Evolutionary conservation across 2,113 vertebrate genomes (phyloP), one percentile per base, ranked within the genome.

Genomic region (Grammomys dolichurus): DNA sequence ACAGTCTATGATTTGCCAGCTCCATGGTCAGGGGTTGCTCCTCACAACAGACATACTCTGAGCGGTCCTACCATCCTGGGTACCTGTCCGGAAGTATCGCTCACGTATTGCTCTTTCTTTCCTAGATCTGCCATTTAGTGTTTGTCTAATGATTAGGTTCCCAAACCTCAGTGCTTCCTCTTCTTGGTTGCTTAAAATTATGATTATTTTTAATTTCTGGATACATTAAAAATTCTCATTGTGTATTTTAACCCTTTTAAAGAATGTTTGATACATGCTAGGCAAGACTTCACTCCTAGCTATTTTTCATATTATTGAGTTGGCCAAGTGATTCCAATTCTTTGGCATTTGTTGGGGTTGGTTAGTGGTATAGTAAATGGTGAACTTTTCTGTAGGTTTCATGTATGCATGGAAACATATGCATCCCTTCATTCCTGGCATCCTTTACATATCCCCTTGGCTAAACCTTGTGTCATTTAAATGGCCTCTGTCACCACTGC

Each of bases 321-420:
- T 63, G 3, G 24, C 51, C 54, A 19, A 58, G 33, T 11, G 48
- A 65, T 91, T 48, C 36, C 28, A 56, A 20, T 78, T 86, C 16
- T 88, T 81, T 14, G 7, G 3, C 22, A n/a, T 86, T 80, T 78
- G 33, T 87, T 80, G 3, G 33, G 17, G 78, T 7, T 82, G 78
- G 16, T 24, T 56, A 58, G 36, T 3, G n/a, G 78, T 81, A 36
- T 22, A 33, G 28, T 19, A 10, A 33, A 11, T 33, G 48, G 9
- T 36, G 76, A 33, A 19, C 82, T 65, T 92, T 90, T 95, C 95
- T 67, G 43, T 81, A 89, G 48, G 84, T 48, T 90, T n/a, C 5
- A 3, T 77, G 11, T 82, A 48, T 82, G 14, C 43, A 73, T n/a
- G 85, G 77, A 87, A 90, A 84, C 1, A 17, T 56, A 54, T n/a